Base-by-base conservation (phyloP, 1,140 invertebrate species). In the Vollenhovia emeryi region DNA sequence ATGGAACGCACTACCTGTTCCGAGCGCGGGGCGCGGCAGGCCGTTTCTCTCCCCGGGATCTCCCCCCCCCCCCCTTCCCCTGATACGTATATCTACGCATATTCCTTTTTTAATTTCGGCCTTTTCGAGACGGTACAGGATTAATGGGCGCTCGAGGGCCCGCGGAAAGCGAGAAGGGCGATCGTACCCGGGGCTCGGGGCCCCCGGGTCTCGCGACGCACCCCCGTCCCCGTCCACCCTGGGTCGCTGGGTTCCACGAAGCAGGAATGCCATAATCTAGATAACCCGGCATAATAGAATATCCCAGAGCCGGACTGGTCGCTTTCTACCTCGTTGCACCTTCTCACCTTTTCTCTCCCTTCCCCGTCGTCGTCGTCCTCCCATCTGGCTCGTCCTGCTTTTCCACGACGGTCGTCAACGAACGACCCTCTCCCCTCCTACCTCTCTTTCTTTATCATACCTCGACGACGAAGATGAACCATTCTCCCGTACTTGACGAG, bases 251-350 rank as follows among this genome's bases (percentile, higher is more conserved):
- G 89, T 93, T 93, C 91, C 91, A 86, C 88, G 88, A 91, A 92
- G 91, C 87, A 92, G 92, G 93, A 94, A 94, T 93, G 92, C 93
- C 92, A 92, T 94, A 93, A 94, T 94, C 93, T 93, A 94, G 93
- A 94, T 94, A 94, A 92, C 91, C 92, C 90, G 88, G 91, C 92
- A 93, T 94, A 94, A 93, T 93, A 92, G 93, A 93, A 93, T 94
- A 93, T 66, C 90, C 91, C 90, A 88, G 90, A 83, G 73, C 91
- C 85, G 89, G 87, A 92, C 91, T 92, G 90, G 90, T 91, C 87
- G 92, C 90, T 91, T 93, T 93, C 92, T 92, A 93, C 90, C 89
- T 92, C 86, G 91, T 92, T 92, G 92, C 93, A 91, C 91, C 92
- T 91, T 92, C n/a, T n/a, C 92, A 89, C 91, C 88, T 91, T 93